A percentile compares a stretch with the other conserved stretches of the same genome.
Evolutionary conservation across 2,888 invertebrate genomes (phyloP).

Genomic region (Dione juno): DNA sequence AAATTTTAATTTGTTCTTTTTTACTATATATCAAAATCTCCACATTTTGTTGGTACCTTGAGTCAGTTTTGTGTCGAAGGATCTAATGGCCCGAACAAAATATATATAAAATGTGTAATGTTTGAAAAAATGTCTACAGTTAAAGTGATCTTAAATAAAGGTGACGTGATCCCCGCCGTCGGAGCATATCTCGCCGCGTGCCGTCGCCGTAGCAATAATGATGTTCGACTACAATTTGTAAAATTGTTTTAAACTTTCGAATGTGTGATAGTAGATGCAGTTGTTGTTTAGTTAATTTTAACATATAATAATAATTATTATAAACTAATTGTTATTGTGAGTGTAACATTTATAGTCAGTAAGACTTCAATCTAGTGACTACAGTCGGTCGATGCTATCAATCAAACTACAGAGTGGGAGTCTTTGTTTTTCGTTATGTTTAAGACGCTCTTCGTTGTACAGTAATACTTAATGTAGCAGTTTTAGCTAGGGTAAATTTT

Average conservation of each 20-base stretch:
- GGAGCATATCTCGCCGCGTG: constrained; percentile 66
- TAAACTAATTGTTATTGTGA: constrained; percentile 81
- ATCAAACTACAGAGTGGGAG: constrained; percentile 59
- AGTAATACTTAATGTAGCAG: constrained; percentile 78
- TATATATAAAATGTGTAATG: too few species aligned
- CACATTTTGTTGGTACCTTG: not conserved
- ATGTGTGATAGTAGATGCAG: constrained; percentile 85
- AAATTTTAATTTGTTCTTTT: not conserved
- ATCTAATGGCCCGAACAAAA: not conserved
- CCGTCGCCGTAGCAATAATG: constrained; percentile 81
- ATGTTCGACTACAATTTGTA: constrained; percentile 80
- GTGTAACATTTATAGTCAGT: constrained; percentile 79
- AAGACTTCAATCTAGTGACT: constrained; percentile 70
- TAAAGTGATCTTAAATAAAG: not conserved
- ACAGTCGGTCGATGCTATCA: constrained; percentile 66
- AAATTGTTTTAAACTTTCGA: constrained; percentile 84
- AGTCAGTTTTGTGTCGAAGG: not conserved
- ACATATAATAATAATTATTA: constrained; percentile 59
- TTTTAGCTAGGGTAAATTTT: constrained; percentile 82
- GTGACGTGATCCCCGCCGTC: constrained; percentile 24
- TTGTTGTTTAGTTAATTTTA: constrained; percentile 84
- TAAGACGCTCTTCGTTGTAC: constrained; percentile 79
- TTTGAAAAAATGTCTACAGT: too few species aligned
- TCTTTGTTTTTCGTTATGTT: constrained; percentile 63
- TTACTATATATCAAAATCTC: not conserved